Evolutionary conservation across 2,113 vertebrate genomes (phyloP), one percentile per base, ranked within the genome.

Genomic region (Silurus asotus): DNA sequence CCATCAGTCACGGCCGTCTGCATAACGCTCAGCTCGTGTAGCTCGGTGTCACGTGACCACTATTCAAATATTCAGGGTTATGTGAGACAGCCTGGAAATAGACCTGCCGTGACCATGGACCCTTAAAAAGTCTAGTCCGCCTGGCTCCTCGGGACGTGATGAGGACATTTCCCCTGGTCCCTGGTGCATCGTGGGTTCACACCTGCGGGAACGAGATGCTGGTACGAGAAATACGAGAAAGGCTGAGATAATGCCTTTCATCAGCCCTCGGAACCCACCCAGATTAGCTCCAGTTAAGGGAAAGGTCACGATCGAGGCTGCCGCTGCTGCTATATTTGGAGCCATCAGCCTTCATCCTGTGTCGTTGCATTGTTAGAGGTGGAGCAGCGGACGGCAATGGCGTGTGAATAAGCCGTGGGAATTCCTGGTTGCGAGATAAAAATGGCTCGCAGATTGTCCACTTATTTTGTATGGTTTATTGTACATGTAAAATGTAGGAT

Each of bases 11-110:
- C 11, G 37, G 25, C 74, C 8, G 20, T 55, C 81, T 88, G 79
- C 77, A 61, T n/a, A 3, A 51, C 4, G 23, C n/a, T 80, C 85
- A 65, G 28, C 74, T 78, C 86, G 55, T 79, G 75, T 67, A 67
- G 48, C 28, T 84, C 78, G 85, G 93, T 92, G 90, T 94, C 94
- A 94, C 92, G 92, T 94, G 93, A 93, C 92, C 25, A 78, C 79
- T 88, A 88, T 84, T 94, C 85, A 93, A 95, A 94, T 93, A 94
- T 94, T 92, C 93, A 93, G 90, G 88, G 92, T 91, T 92, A 94
- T 88, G 90, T 88, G 91, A 95, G 94, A 93, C 83, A 81, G 55
- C 88, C 93, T 94, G 94, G 93, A 94, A 93, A 93, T 93, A 94
- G 93, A 89, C 74, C 87, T 55, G 89, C 88, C 90, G 64, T 69